These are phyloP conservation scores for Potamarius usumacintae DNA, from an alignment of 2,113 vertebrate species.

Conservation along the genomic window DNA sequence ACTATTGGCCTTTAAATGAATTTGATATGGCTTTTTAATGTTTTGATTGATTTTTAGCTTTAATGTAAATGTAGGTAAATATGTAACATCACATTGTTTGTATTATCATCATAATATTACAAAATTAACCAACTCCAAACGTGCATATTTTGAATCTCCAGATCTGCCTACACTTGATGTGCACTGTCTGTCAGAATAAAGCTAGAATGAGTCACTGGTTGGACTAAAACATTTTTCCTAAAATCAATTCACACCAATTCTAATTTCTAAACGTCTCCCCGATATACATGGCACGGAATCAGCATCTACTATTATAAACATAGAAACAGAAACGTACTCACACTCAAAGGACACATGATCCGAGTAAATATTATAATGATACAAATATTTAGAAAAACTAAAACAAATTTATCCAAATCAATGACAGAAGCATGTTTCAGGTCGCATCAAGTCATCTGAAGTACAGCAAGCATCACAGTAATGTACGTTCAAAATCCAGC, in stretches of 20 bases:
- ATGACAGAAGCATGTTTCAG: not conserved
- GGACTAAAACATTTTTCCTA: not conserved
- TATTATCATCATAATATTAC: not conserved
- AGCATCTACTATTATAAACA: not conserved
- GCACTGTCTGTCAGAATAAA: not conserved
- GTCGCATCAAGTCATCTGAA: not conserved
- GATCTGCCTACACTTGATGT: not conserved
- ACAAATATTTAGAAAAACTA: constrained; percentile 17
- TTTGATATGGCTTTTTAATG: not conserved
- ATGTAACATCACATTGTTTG: not conserved
- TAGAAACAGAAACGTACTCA: constrained; percentile 61
- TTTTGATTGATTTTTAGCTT: not conserved
- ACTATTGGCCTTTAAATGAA: not conserved
- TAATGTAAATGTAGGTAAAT: not conserved
- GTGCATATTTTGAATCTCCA: not conserved
- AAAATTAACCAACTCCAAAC: not conserved
- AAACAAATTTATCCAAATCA: not conserved
- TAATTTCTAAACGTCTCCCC: not conserved
- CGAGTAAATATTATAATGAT: constrained; percentile 38
- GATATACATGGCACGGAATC: not conserved
- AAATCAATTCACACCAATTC: not conserved
- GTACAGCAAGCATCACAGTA: constrained; percentile 28
- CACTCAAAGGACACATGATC: constrained; percentile 69
- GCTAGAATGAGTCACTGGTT: not conserved
- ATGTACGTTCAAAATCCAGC: constrained; percentile 39